Evolutionary conservation across 2,113 vertebrate species (phyloP), one percentile per base, ranked within the genome.

Genomic region (Antidorcas marsupialis): DNA sequence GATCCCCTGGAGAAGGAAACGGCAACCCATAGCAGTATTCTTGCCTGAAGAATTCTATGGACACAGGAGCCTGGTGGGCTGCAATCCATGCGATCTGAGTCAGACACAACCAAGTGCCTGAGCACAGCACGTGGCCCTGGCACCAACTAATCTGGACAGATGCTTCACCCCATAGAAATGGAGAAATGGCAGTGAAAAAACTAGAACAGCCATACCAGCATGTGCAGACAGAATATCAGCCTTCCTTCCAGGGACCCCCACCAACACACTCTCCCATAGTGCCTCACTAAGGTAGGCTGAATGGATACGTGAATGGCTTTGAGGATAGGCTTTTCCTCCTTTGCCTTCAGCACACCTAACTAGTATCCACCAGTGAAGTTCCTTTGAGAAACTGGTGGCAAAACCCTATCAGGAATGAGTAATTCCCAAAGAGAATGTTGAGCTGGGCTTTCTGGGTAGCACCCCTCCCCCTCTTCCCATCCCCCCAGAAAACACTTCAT

Each of bases 401-500:
- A 82, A 95, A 55, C 25, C 50, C 78, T 43, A 10, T 71, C 33
- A 94, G 90, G 82, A 89, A 85, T 79, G 78, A 78, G 55, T 86
- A 33, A 93, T 94, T 95, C 82, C 94, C 94, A 15, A 21, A 53
- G 64, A 81, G 53, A 67, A n/a, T 28, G 43, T 28, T 59, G 33
- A 92, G 57, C 94, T 59, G 52, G 39, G 60, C 27, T 91, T 96
- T 97, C 86, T 88, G 92, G 50, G 57, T 53, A 79, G 52, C 23
- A 15, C 39, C 53, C 81, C 71, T 52, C 47, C 62, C 50, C 52
- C 16, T 30, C 33, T 36, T 52, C 64, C 57, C 19, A 6, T 3
- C 8, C 82, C 87, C 92, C 39, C 43, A 52, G 52, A 78, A 94
- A 97, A 98, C 92, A 50, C 88, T 92, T 95, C 94, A 92, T 95